These are phyloP conservation scores for Patella pellucida DNA, from an alignment of 2,888 invertebrate species.

Conservation along the genomic window DNA sequence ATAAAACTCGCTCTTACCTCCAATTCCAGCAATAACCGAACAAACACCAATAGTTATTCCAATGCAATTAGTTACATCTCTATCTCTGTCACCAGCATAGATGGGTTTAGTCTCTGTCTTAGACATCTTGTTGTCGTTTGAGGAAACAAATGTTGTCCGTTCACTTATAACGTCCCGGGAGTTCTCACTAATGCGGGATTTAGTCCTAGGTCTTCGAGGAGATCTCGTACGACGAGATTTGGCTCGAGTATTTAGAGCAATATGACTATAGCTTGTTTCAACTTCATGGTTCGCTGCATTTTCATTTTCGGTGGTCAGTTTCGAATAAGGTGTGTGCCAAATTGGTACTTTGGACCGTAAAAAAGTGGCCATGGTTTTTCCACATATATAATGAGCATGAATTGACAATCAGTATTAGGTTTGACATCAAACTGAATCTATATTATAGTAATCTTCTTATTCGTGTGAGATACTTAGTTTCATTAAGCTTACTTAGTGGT, in stretches of 20 bases:
- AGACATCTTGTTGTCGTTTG: neutral
- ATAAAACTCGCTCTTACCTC: neutral
- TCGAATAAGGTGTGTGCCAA: neutral
- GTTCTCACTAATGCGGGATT: neutral
- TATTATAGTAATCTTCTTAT: no score
- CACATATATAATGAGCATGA: no score
- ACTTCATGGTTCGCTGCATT: neutral
- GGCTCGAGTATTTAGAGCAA: neutral
- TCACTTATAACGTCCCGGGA: neutral
- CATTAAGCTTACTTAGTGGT: no score
- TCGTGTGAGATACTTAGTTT: no score
- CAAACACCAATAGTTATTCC: constrained; percentile 4
- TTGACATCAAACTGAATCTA: no score
- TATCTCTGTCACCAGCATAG: neutral
- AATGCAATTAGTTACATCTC: neutral
- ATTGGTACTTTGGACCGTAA: neutral
- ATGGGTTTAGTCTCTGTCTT: neutral
- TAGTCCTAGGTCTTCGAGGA: neutral
- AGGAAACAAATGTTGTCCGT: no score
- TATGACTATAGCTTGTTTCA: constrained; percentile 1
- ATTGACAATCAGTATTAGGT: no score
- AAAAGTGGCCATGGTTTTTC: neutral
- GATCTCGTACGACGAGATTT: neutral
- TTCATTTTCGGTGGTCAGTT: neutral
- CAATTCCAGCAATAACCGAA: neutral